A percentile compares a stretch with the other conserved stretches of the same genome.
Conservation (phyloP, 2,797 vertebrate species). For the Rhodeus uyekii region DNA sequence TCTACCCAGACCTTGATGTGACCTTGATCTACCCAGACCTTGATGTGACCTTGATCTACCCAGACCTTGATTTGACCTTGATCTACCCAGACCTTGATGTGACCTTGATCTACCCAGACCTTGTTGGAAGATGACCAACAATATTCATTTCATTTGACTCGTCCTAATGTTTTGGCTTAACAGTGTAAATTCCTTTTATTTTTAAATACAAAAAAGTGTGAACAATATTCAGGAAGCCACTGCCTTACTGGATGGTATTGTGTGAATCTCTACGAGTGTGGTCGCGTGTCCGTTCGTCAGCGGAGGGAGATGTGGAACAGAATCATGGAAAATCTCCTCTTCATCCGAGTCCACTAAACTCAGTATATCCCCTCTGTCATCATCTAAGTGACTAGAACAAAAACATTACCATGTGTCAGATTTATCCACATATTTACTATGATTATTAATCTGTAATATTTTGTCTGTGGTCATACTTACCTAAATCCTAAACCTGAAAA, state of each 20-base stretch:
- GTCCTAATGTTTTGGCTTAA: background rate
- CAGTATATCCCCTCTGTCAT: conserved; percentile 76
- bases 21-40: no score
- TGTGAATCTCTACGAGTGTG: conserved; percentile 76
- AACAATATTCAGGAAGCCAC: background rate
- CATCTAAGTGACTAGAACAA: conserved; percentile 62
- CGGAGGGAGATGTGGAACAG: conserved; percentile 72
- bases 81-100: no score
- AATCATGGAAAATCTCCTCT: conserved; percentile 73
- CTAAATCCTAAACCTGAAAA: conserved; percentile 68
- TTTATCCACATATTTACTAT: background rate
- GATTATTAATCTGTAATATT: background rate
- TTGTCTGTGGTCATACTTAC: conserved; percentile 64
- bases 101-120: no score
- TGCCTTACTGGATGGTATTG: conserved; percentile 70
- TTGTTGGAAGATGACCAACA: background rate
- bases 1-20: no score
- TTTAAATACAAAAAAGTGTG: background rate
- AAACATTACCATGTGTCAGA: background rate
- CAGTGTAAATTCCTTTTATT: background rate
- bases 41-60: no score
- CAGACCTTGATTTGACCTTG: no score
- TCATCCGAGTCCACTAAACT: conserved; percentile 92
- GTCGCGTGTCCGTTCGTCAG: conserved; percentile 65
- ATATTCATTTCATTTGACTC: no score